phyloP scores from a whole-genome alignment of 2,888 invertebrate genomes.

The Celastrina argiolus region DNA sequence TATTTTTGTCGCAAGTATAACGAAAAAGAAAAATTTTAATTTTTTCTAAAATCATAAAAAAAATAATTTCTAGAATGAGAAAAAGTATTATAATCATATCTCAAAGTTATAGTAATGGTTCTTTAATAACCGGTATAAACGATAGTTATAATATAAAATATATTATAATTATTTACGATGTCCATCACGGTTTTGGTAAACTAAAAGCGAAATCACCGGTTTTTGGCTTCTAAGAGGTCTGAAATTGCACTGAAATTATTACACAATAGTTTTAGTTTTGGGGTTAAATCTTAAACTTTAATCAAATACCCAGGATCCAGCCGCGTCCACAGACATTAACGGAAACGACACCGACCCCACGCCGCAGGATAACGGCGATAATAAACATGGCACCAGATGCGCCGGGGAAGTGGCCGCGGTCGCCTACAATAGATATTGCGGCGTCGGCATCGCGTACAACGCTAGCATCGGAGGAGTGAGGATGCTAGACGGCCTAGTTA shows the following conservation, averaged over 20 bases:
- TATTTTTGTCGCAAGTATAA: too few relatives aligned
- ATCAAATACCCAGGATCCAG: constrained; percentile 85
- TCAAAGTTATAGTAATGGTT: too few relatives aligned
- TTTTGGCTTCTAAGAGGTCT: background rate
- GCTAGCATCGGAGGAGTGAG: constrained; percentile 97
- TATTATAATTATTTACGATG: too few relatives aligned
- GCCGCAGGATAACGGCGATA: constrained; percentile 98
- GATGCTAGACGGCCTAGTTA: constrained; percentile 98
- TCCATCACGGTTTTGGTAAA: too few relatives aligned
- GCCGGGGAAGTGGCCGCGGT: constrained; percentile 99
- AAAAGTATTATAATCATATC: too few relatives aligned
- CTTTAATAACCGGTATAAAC: too few relatives aligned
- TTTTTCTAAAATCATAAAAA: too few relatives aligned
- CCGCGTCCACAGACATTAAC: constrained; percentile 97
- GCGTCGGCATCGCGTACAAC: constrained; percentile 98
- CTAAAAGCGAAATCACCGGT: too few relatives aligned
- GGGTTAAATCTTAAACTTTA: constrained; percentile 34
- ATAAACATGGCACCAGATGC: constrained; percentile 99
- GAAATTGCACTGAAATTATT: background rate
- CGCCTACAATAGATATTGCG: constrained; percentile 97
- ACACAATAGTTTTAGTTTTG: background rate
- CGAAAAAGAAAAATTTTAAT: too few relatives aligned
- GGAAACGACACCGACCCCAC: constrained; percentile 98
- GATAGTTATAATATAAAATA: too few relatives aligned
- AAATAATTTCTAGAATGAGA: too few relatives aligned